These are phyloP conservation scores for Melanerpes aurifrons DNA, from an alignment of 2,113 vertebrate genomes.

Conservation along the genomic window DNA sequence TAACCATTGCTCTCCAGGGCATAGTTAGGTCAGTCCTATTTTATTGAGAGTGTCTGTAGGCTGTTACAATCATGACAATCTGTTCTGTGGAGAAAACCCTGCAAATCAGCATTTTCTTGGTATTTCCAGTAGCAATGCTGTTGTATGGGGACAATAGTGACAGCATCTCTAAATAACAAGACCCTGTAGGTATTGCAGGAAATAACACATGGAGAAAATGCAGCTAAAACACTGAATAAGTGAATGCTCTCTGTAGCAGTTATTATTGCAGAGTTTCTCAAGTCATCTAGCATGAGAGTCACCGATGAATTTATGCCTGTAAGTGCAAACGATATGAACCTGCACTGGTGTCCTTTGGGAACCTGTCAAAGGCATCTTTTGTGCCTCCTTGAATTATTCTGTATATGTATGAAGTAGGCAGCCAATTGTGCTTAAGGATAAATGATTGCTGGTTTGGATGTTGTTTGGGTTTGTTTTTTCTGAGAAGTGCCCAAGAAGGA, in stretches of 20 bases:
- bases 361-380: constrained; percentile 4
- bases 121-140: not conserved
- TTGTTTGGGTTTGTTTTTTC: not conserved
- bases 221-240: not conserved
- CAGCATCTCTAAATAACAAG: not conserved
- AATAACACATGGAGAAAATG: not conserved
- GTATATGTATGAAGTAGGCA: constrained; percentile 37
- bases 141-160: not conserved
- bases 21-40: constrained; percentile 29
- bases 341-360: constrained; percentile 34
- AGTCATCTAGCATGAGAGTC: not conserved
- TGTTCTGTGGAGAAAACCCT: not conserved
- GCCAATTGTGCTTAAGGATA: constrained; percentile 41
- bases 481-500: constrained; percentile 23
- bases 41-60: constrained; percentile 6
- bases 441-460: not conserved
- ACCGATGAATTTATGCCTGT: not conserved
- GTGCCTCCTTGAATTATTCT: constrained; percentile 36
- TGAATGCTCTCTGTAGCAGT: not conserved
- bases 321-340: constrained; percentile 22
- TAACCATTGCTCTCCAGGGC: constrained; percentile 40
- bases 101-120: not conserved
- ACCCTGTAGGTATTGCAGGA: not conserved
- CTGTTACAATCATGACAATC: not conserved
- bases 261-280: not conserved